Evolutionary conservation across 2,797 vertebrate species (phyloP).

Genomic region (Phoxinus dragarum): DNA sequence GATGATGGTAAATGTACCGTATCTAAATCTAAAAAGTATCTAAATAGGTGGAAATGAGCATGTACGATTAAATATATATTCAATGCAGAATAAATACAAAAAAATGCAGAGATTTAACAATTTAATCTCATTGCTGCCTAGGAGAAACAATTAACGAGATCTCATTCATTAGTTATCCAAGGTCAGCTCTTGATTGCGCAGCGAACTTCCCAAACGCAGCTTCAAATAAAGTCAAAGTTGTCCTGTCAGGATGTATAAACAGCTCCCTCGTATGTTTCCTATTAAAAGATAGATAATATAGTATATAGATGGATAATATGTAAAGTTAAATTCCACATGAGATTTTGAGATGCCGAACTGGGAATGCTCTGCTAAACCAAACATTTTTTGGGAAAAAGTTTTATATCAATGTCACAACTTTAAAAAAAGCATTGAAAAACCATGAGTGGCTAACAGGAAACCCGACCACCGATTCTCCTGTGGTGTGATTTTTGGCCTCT

Average conservation of each 20-base stretch:
- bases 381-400: background rate
- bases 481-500: constrained; percentile 65
- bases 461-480: constrained; percentile 66
- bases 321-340: constrained; percentile 69
- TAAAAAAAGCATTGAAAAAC: constrained; percentile 68
- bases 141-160: background rate
- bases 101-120: background rate
- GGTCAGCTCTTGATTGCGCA: constrained; percentile 74
- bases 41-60: background rate
- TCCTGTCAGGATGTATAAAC: constrained; percentile 80
- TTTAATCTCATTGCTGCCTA: background rate
- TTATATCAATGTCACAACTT: constrained; percentile 75
- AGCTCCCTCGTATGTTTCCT: constrained; percentile 76
- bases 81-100: background rate
- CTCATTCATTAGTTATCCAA: background rate
- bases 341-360: constrained; percentile 78
- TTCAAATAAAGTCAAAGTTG: constrained; percentile 77
- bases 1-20: background rate
- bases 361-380: constrained; percentile 65
- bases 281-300: too few relatives aligned
- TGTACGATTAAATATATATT: background rate
- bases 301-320: too few relatives aligned
- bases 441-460: constrained; percentile 68
- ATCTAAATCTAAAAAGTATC: constrained; percentile 2
- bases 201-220: constrained; percentile 72